Evolutionary conservation across 35 echinoderm and acorn worm genomes (phyloP).

Genomic region (Amphiura filiformis): DNA sequence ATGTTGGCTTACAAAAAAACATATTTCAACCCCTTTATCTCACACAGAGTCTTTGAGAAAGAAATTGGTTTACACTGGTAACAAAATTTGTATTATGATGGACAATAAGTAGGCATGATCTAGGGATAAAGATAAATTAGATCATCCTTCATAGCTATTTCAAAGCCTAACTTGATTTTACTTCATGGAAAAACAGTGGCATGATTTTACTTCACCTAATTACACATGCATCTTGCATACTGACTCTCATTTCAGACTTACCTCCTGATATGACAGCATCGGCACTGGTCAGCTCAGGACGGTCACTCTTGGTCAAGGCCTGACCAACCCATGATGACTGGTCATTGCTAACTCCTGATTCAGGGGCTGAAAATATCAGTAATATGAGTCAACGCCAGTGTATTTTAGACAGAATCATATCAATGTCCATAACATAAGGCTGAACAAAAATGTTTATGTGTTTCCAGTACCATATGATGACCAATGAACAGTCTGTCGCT

Average conservation of each 20-base stretch:
- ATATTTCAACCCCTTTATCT: too few species aligned
- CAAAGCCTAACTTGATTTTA: not conserved
- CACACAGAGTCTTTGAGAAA: too few species aligned
- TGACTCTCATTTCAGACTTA: not conserved
- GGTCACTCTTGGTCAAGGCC: slow-evolving; percentile 82
- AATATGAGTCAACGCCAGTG: too few species aligned
- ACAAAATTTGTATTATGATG: too few species aligned
- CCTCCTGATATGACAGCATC: slow-evolving; percentile 50
- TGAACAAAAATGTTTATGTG: too few species aligned
- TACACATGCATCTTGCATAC: not conserved
- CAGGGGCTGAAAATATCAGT: slow-evolving; percentile 80
- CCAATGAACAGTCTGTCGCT: too few species aligned
- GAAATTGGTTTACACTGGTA: too few species aligned
- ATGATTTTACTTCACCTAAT: not conserved
- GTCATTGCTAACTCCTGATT: slow-evolving; percentile 51
- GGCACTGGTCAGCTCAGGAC: slow-evolving; percentile 97
- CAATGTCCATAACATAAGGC: too few species aligned
- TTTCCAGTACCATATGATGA: too few species aligned
- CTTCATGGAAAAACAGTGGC: not conserved
- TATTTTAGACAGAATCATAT: too few species aligned
- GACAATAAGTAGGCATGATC: too few species aligned
- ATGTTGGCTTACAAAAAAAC: not conserved
- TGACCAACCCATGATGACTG: slow-evolving; percentile 77
- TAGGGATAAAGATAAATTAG: too few species aligned
- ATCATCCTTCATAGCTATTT: not conserved